Percentiles rank a stretch among this genome's conserved stretches.
These are phyloP conservation scores for Troilus luridus DNA, from an alignment of 2,888 invertebrate species.

Conservation along the genomic window DNA sequence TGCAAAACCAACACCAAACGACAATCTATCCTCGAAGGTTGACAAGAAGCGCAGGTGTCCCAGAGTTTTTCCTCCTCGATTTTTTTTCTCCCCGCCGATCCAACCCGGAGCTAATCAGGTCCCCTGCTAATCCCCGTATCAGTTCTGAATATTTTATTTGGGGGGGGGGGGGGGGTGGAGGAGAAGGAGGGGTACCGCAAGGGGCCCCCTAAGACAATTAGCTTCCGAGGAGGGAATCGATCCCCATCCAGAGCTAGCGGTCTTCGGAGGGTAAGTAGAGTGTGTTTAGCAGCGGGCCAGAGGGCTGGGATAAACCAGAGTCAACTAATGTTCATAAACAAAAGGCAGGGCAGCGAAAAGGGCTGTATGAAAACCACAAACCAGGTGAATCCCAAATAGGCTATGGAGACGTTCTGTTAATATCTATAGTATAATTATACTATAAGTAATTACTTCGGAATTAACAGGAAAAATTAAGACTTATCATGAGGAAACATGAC, in stretches of 20 bases:
- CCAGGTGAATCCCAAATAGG: no score
- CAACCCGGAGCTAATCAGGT: conserved; percentile 25
- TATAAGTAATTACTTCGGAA: no score
- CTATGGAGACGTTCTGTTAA: no score
- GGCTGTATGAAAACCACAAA: no score
- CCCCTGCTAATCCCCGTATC: conserved; percentile 60
- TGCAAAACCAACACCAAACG: conserved; percentile 24
- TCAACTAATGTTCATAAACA: not conserved
- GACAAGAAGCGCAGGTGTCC: conserved; percentile 31
- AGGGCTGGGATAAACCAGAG: not conserved
- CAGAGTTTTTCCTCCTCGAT: conserved; percentile 33
- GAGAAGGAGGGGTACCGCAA: not conserved
- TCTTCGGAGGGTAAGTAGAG: not conserved
- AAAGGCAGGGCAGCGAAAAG: not conserved
- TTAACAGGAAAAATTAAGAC: no score
- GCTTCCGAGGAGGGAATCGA: conserved; percentile 48
- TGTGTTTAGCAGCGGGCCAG: not conserved
- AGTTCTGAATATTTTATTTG: conserved; percentile 64
- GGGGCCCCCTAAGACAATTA: conserved; percentile 54
- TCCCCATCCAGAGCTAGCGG: not conserved
- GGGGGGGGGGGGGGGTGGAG: not conserved
- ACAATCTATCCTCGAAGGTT: conserved; percentile 30
- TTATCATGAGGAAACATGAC: no score
- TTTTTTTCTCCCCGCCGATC: conserved; percentile 30
- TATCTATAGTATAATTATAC: no score